Evolutionary conservation across 1,140 invertebrate genomes (phyloP).

Genomic region (Macrobrachium rosenbergii): DNA sequence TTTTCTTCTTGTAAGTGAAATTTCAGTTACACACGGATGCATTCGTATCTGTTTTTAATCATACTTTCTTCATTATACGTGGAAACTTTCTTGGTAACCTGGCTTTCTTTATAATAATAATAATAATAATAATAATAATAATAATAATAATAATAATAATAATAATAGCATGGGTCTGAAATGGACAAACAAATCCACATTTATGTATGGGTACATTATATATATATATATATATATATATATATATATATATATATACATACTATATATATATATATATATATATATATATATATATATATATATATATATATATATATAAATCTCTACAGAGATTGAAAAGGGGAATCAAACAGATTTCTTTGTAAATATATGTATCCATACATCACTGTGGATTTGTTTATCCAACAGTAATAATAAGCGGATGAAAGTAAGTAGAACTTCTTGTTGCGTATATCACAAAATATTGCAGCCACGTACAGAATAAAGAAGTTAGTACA

Average conservation of each 20-base stretch:
- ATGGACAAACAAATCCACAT: neutral
- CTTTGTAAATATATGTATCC: too few species aligned
- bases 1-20: too few species aligned
- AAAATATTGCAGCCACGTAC: too few species aligned
- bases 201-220: neutral
- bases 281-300: neutral
- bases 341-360: too few species aligned
- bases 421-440: too few species aligned
- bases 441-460: too few species aligned
- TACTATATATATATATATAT: neutral
- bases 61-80: neutral
- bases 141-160: constrained; percentile 34
- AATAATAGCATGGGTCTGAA: neutral
- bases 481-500: too few species aligned
- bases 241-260: neutral
- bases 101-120: neutral
- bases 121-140: constrained; percentile 20
- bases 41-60: neutral
- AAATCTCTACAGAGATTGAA: neutral
- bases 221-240: neutral
- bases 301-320: neutral
- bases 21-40: too few species aligned
- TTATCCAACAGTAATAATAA: too few species aligned
- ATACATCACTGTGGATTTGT: too few species aligned
- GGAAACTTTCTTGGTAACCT: too few species aligned